phyloP scores from a whole-genome alignment of 2,888 invertebrate species.

The Lypha dubia region DNA sequence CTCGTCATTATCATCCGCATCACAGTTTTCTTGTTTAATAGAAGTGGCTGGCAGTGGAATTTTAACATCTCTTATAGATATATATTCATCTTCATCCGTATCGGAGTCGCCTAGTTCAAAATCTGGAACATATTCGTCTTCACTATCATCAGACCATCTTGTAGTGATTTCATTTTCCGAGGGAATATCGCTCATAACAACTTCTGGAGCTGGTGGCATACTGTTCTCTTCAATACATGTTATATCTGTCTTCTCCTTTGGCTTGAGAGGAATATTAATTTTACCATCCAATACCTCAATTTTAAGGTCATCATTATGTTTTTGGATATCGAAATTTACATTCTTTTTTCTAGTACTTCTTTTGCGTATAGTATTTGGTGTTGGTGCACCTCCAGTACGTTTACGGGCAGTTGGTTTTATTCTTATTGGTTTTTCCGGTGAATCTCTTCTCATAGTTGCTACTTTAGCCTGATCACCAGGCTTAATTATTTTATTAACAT shows the following conservation, averaged over 20 bases:
- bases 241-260: not conserved
- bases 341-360: constrained; percentile 40
- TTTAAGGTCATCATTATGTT: constrained; percentile 34
- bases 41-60: constrained; percentile 72
- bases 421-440: constrained; percentile 11
- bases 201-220: constrained; percentile 3
- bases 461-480: constrained; percentile 73
- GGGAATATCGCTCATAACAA: not conserved
- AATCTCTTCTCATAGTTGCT: constrained; percentile 64
- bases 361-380: constrained; percentile 13
- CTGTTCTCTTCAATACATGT: not conserved
- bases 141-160: constrained; percentile 72
- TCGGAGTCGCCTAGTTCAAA: constrained; percentile 77
- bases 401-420: constrained; percentile 65
- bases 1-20: constrained; percentile 69
- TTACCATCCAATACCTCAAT: constrained; percentile 11
- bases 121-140: constrained; percentile 78
- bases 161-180: constrained; percentile 28
- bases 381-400: constrained; percentile 52
- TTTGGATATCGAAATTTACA: constrained; percentile 26
- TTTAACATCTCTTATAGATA: constrained; percentile 68
- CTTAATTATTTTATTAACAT: constrained; percentile 75
- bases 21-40: constrained; percentile 76
- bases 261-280: constrained; percentile 12
- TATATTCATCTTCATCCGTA: constrained; percentile 50